Evolutionary conservation across 35 echinoderm and acorn worm genomes (phyloP), one percentile per base, ranked within the genome.

Genomic region (Apostichopus parvimensis): DNA sequence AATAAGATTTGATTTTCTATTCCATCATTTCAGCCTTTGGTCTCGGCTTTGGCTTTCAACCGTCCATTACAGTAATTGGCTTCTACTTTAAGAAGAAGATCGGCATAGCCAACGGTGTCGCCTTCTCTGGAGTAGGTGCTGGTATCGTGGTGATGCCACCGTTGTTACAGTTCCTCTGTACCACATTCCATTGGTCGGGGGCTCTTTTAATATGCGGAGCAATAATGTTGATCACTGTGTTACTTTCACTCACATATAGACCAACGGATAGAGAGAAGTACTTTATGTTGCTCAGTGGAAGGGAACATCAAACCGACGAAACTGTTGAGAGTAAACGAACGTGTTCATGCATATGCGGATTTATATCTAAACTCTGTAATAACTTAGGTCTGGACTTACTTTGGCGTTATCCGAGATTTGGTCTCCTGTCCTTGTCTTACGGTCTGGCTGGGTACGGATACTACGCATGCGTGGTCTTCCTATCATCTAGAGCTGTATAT

Each of bases 111-210:
- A 96, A 94, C 79, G 95, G 92, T 17, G 56, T 96, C 34, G 89
- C 90, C 6, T 87, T 89, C 53, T 87, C 92, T 14, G 95, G 95
- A 5, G 90, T 89, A 6, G 95, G 95, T 52, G 89, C 93, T 14
- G 95, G 92, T 1, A 94, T 94, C 10, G 26, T 96, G 6, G 83
- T 87, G 8, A 65, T 94, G 57, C 93, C 92, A 17, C 92, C 76
- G 5, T 77, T 96, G 15, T 55, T 94, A 25, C 80, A 82, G 11
- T 15, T 89, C 8, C 62, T 96, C 6, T 79, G 61, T 17, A 81
- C 87, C 11, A 58, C 82, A n/a, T 96, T 91, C 75, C 55, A 86
- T 8, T 96, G 95, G 95, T 54, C 57, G 71, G 95, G 92, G 54
- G 92, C 92, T 11, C 23, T 96, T 8, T 57, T 94, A 9, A 92